A percentile compares a stretch with the other conserved stretches of the same genome.
These are phyloP conservation scores for Oryctes rhinoceros DNA, from an alignment of 1,140 invertebrate species.

Conservation along the genomic window DNA sequence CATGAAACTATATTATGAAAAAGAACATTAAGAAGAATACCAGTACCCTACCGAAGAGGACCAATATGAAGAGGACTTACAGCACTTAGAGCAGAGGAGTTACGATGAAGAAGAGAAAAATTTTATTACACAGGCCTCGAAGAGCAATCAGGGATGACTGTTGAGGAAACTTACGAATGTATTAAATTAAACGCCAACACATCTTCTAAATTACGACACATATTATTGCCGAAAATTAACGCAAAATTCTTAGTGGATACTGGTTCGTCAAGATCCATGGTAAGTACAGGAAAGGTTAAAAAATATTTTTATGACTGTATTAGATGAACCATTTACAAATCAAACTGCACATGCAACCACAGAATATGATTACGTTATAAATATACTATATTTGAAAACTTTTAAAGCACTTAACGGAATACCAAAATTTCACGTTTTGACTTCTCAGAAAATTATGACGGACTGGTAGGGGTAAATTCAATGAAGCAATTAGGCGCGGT, in stretches of 20 bases:
- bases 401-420: slow-evolving; percentile 1
- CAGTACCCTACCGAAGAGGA: too few species aligned
- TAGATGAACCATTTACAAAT: slow-evolving; percentile 12
- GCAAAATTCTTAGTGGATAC: slow-evolving; percentile 27
- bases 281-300: slow-evolving; percentile 15
- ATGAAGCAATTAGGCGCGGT: slow-evolving; percentile 17
- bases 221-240: not conserved
- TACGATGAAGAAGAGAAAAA: not conserved
- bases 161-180: not conserved
- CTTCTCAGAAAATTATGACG: slow-evolving; percentile 19
- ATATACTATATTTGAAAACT: slow-evolving; percentile 33
- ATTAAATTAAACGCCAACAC: slow-evolving; percentile 1
- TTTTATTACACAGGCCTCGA: not conserved
- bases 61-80: not conserved
- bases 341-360: slow-evolving; percentile 17
- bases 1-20: not conserved
- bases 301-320: slow-evolving; percentile 30
- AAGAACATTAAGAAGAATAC: not conserved
- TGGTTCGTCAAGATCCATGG: slow-evolving; percentile 21
- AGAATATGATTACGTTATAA: not conserved
- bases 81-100: not conserved
- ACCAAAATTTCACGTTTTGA: slow-evolving; percentile 32
- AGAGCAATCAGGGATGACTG: not conserved
- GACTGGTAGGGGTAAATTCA: too few species aligned
- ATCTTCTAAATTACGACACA: not conserved